Base-by-base conservation (phyloP, 2,888 invertebrate species). In the Drosophila emarginata region DNA sequence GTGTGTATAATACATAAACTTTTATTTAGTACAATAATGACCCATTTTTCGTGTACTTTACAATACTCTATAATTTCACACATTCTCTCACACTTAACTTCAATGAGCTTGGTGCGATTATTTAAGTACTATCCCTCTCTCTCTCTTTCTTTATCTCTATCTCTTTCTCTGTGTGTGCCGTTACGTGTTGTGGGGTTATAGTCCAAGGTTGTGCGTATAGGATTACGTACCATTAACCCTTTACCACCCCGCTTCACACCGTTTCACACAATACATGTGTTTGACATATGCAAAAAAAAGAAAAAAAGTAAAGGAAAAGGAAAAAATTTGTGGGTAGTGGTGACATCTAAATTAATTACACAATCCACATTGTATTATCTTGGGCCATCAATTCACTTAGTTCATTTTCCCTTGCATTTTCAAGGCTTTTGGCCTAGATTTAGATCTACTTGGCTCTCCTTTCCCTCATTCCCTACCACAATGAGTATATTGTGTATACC, bases 161-260 rank as follows among this genome's bases (percentile, higher is more conserved):
- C 18, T 36, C 2, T 4, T 4, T 11, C 11, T 39, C n/a, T 32
- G 21, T 59, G 53, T 40, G 14, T 4, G 15, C 40, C 32, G 40
- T 12, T 40, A 51, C 54, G 71, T 51, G 64, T 61, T 62, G 45
- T 12, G 36, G 36, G 54, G 54, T 15, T 54, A 36, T 14, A 64
- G 58, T 54, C 9, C 76, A 80, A 70, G 81, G 76, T 74, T 67
- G 21, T 3, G 2, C 2, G 61, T 71, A 56, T 76, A 52, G 56
- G 39, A 45, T 67, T 75, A 73, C 76, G 4, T 9, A 14, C 28
- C 32, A 14, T 14, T 58, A 9, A 32, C 32, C 28, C 45, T 14
- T n/a, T 39, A 7, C 7, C 14, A 5, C 40, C 40, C 40, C 14
- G 5, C 5, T 28, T 7, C 15, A 14, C 14, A 5, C 40, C 40